phyloP scores from a whole-genome alignment of 2,797 vertebrate genomes.

The Neomorphus geoffroyi region DNA sequence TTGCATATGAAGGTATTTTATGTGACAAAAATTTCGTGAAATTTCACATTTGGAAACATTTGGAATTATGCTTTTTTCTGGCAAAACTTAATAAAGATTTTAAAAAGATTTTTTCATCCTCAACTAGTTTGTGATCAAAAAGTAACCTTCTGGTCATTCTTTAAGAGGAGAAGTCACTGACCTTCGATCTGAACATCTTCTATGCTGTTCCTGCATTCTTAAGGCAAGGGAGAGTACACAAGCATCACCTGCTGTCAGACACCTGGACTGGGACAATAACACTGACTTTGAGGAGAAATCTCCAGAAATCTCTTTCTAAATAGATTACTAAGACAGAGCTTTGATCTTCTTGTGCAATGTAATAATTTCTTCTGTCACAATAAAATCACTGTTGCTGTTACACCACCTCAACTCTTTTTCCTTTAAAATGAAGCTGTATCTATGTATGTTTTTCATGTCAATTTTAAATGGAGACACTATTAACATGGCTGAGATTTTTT shows the following conservation, averaged over 20 bases:
- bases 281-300: background rate
- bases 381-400: background rate
- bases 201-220: background rate
- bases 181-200: background rate
- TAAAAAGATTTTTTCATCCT: background rate
- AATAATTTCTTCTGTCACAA: background rate
- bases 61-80: background rate
- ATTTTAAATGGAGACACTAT: background rate
- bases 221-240: background rate
- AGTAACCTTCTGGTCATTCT: background rate
- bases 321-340: background rate
- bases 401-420: background rate
- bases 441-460: accelerated
- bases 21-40: background rate
- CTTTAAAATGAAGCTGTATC: background rate
- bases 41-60: background rate
- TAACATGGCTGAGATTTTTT: background rate
- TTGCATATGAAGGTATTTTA: background rate
- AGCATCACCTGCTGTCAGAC: background rate
- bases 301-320: background rate
- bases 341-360: background rate
- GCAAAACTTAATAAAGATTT: too few species aligned
- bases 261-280: background rate
- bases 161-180: background rate
- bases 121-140: background rate